phyloP scores from a whole-genome alignment of 2,888 invertebrate genomes.

The Seira musarum region DNA sequence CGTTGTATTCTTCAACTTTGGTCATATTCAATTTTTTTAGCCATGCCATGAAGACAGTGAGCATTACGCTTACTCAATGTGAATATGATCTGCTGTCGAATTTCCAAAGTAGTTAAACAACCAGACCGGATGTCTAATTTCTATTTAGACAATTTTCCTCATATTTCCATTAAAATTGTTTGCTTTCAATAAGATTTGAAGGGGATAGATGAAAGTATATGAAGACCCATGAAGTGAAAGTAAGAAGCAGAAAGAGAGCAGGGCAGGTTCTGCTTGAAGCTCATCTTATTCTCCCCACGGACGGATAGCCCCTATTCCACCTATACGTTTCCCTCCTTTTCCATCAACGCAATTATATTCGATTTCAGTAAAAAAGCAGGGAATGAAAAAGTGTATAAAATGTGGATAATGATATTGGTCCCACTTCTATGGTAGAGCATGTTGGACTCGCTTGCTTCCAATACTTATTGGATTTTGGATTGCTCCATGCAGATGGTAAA shows the following conservation, averaged over 20 bases:
- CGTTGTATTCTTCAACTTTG: no score
- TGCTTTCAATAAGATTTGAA: no score
- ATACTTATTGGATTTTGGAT: neutral
- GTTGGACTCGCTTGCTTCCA: neutral
- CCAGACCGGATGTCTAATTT: no score
- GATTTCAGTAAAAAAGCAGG: constrained; percentile 19
- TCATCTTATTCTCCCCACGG: constrained; percentile 9
- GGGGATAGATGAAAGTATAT: no score
- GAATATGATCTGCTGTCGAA: no score
- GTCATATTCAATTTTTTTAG: no score
- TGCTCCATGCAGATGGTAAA: neutral
- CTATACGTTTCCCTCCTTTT: constrained; percentile 25
- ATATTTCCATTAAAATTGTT: no score
- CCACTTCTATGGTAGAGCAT: constrained; percentile 4
- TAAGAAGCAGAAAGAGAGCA: constrained; percentile 44
- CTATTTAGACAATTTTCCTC: no score
- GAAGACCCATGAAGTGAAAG: no score
- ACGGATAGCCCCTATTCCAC: constrained; percentile 10
- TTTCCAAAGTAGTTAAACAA: no score
- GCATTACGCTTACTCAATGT: no score
- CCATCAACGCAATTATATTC: constrained; percentile 48
- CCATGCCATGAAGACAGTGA: no score
- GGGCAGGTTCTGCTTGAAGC: constrained; percentile 34
- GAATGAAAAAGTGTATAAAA: constrained; percentile 37
- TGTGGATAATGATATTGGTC: constrained; percentile 42